Conservation (phyloP, 2,888 invertebrate species). For the Dione juno region DNA sequence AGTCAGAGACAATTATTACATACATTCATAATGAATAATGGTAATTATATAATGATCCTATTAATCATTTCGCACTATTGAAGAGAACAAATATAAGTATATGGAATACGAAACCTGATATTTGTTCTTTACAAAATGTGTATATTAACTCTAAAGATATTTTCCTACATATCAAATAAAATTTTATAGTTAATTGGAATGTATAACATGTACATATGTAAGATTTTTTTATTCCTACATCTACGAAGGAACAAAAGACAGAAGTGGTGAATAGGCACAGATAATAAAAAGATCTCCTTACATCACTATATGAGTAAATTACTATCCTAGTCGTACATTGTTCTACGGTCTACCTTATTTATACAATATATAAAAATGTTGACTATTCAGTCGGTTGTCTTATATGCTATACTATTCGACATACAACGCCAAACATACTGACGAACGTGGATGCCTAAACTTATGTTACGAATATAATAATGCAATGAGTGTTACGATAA, state of each 20-base stretch:
- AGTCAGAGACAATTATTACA: constrained; percentile 32
- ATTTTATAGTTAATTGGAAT: constrained; percentile 17
- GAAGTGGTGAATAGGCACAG: constrained; percentile 34
- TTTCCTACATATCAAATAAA: constrained; percentile 23
- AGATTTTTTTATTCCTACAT: background rate
- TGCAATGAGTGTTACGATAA: constrained; percentile 35
- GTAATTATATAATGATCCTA: constrained; percentile 27
- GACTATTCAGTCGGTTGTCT: constrained; percentile 83
- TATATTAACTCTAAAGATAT: constrained; percentile 22
- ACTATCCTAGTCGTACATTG: constrained; percentile 57
- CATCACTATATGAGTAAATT: constrained; percentile 52
- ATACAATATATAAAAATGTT: constrained; percentile 76
- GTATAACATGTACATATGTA: constrained; percentile 14
- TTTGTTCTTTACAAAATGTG: constrained; percentile 33
- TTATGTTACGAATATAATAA: constrained; percentile 37
- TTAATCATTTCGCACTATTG: constrained; percentile 21
- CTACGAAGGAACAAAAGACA: constrained; percentile 22
- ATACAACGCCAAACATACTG: constrained; percentile 45
- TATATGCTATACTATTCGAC: constrained; percentile 63
- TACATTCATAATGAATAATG: constrained; percentile 31
- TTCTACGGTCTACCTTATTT: constrained; percentile 63
- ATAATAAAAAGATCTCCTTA: constrained; percentile 34
- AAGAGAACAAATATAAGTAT: constrained; percentile 24
- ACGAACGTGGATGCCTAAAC: constrained; percentile 41
- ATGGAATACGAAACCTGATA: constrained; percentile 17